These are phyloP conservation scores for Aldrovandia affinis DNA, from an alignment of 2,797 vertebrate genomes.

Conservation along the genomic window DNA sequence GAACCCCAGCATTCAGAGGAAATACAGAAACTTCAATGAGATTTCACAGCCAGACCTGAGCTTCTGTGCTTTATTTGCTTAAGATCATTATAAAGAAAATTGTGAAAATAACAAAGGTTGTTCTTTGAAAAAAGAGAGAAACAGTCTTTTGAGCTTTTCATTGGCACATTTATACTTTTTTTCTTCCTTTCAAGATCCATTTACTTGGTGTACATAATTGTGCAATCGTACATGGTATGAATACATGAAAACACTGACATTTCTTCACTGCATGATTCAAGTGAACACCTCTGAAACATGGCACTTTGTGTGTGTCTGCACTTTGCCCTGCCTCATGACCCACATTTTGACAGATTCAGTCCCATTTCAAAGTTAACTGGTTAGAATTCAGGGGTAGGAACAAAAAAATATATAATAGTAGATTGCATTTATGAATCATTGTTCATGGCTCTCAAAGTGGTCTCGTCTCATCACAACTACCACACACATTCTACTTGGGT, in stretches of 20 bases:
- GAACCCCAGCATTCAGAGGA: not conserved
- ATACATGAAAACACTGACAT: not conserved
- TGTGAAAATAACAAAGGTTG: not conserved
- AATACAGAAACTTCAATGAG: not conserved
- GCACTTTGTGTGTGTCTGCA: not conserved
- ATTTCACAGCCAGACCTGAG: too few species aligned
- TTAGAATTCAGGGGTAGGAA: constrained; percentile 13
- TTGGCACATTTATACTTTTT: not conserved
- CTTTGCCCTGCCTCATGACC: not conserved
- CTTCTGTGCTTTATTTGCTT: not conserved
- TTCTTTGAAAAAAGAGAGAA: not conserved
- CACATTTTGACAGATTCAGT: constrained; percentile 32
- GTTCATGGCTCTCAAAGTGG: too few species aligned
- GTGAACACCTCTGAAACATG: too few species aligned
- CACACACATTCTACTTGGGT: too few species aligned
- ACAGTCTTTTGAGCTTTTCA: not conserved
- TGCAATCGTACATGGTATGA: not conserved
- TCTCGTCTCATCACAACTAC: too few species aligned
- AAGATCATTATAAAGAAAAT: not conserved
- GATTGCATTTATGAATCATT: too few species aligned
- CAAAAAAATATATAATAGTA: constrained; percentile 30
- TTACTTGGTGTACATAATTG: not conserved
- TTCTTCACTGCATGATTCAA: too few species aligned
- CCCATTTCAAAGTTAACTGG: constrained; percentile 28
- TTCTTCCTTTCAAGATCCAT: not conserved